Conservation (phyloP, 2,113 vertebrate genomes). For the Corythoichthys intestinalis region DNA sequence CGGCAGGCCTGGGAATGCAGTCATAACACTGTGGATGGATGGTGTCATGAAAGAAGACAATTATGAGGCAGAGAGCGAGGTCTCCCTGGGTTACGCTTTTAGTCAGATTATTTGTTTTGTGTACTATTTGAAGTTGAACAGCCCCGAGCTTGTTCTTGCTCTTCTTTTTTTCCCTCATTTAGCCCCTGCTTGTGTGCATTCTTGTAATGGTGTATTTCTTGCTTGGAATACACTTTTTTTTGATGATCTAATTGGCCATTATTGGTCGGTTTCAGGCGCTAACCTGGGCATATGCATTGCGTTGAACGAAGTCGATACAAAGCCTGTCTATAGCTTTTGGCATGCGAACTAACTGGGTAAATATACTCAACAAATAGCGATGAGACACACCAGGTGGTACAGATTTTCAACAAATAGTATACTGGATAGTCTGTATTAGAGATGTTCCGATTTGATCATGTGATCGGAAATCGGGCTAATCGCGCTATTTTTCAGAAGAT, state of each 20-base stretch:
- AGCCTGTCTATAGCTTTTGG: slow-evolving; percentile 40
- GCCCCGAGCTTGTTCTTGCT: slow-evolving; percentile 61
- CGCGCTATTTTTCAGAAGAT: no score
- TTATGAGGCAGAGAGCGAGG: slow-evolving; percentile 72
- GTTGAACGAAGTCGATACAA: slow-evolving; percentile 37
- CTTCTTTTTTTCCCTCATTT: slow-evolving; percentile 13
- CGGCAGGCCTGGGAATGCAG: slow-evolving; percentile 71
- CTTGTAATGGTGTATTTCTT: slow-evolving; percentile 34
- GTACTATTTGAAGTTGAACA: slow-evolving; percentile 76
- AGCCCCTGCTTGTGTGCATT: slow-evolving; percentile 45
- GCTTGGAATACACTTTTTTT: slow-evolving; percentile 60
- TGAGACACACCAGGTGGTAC: slow-evolving; percentile 10
- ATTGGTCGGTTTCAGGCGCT: slow-evolving; percentile 69
- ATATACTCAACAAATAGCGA: slow-evolving; percentile 14
- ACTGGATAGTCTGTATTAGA: neutral
- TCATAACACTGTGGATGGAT: slow-evolving; percentile 74
- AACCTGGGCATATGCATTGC: slow-evolving; percentile 53
- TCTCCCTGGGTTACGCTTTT: slow-evolving; percentile 76
- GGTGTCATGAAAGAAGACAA: slow-evolving; percentile 76
- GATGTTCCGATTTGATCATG: no score
- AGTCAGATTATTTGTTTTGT: slow-evolving; percentile 77
- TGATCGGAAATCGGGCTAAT: no score
- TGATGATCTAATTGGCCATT: slow-evolving; percentile 74
- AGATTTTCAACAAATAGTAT: neutral
- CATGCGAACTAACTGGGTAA: slow-evolving; percentile 30